phyloP scores from a whole-genome alignment of 2,888 invertebrate genomes.

The Flabesymbios commensalis region DNA sequence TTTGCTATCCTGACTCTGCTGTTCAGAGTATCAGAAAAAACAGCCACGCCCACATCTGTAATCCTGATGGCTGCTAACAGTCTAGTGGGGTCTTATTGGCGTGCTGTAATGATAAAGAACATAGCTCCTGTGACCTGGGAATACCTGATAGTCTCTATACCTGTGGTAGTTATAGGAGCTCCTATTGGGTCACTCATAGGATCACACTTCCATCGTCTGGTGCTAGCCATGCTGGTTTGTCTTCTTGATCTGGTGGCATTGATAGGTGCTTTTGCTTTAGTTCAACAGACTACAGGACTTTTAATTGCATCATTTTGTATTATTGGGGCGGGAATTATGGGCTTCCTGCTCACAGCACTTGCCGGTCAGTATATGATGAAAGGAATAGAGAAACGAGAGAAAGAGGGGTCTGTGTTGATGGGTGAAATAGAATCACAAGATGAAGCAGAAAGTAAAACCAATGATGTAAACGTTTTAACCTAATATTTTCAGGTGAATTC shows the following conservation, averaged over 20 bases:
- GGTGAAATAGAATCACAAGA: too few species aligned
- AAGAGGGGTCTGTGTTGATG: too few species aligned
- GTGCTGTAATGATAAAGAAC: slow-evolving; percentile 36
- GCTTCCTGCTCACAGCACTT: slow-evolving; percentile 21
- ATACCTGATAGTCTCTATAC: slow-evolving; percentile 35
- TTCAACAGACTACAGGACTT: slow-evolving; percentile 23
- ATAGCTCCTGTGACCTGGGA: slow-evolving; percentile 35
- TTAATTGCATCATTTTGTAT: slow-evolving; percentile 11
- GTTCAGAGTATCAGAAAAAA: neutral
- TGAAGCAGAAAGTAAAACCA: too few species aligned
- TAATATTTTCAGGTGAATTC: too few species aligned
- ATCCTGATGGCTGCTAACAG: slow-evolving; percentile 48
- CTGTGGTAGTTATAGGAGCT: slow-evolving; percentile 36
- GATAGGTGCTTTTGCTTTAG: slow-evolving; percentile 25
- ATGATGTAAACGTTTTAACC: too few species aligned
- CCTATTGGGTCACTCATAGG: slow-evolving; percentile 44
- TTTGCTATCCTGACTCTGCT: slow-evolving; percentile 29
- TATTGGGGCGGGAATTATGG: slow-evolving; percentile 12
- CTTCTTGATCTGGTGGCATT: slow-evolving; percentile 31
- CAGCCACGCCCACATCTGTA: too few species aligned
- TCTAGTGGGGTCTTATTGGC: slow-evolving; percentile 43
- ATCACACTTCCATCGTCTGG: too few species aligned
- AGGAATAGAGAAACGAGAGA: too few species aligned
- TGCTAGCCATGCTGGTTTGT: slow-evolving; percentile 41
- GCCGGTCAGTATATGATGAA: slow-evolving; percentile 10